phyloP scores from a whole-genome alignment of 2,888 invertebrate genomes.

The Drosophila fulvimacula region DNA sequence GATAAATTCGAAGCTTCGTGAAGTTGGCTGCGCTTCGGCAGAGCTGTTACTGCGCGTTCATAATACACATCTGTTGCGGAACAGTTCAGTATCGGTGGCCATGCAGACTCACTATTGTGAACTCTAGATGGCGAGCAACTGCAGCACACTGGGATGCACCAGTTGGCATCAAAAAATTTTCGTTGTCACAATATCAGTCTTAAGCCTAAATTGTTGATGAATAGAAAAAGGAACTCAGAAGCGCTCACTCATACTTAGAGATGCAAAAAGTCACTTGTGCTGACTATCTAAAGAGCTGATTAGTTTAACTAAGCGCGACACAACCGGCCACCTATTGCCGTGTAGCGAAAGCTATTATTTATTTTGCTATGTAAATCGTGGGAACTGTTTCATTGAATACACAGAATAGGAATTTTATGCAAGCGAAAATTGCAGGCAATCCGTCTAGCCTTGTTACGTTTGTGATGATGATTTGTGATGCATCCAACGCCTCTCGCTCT shows the following conservation, averaged over 20 bases:
- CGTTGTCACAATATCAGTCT: no score
- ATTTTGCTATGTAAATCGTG: not conserved
- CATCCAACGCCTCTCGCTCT: constrained; percentile 26
- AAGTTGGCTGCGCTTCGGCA: not conserved
- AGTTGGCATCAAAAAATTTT: no score
- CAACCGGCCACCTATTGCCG: not conserved
- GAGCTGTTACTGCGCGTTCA: not conserved
- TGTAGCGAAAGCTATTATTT: not conserved
- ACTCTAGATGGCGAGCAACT: not conserved
- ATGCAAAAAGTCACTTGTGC: not conserved
- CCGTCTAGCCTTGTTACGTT: constrained; percentile 15
- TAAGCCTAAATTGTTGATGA: not conserved
- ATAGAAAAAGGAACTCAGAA: not conserved
- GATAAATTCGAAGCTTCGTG: not conserved
- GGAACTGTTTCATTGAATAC: constrained; percentile 6
- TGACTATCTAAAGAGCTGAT: no score
- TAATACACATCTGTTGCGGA: not conserved
- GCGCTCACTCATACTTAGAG: no score
- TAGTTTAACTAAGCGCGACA: not conserved
- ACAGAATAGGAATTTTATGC: not conserved
- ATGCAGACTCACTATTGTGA: not conserved
- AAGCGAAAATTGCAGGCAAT: constrained; percentile 13
- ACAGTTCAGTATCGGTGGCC: not conserved
- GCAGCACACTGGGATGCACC: not conserved
- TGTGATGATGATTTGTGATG: not conserved